Evolutionary conservation across 2,888 invertebrate genomes (phyloP).

Genomic region (Lepeophtheirus nordmannii): DNA sequence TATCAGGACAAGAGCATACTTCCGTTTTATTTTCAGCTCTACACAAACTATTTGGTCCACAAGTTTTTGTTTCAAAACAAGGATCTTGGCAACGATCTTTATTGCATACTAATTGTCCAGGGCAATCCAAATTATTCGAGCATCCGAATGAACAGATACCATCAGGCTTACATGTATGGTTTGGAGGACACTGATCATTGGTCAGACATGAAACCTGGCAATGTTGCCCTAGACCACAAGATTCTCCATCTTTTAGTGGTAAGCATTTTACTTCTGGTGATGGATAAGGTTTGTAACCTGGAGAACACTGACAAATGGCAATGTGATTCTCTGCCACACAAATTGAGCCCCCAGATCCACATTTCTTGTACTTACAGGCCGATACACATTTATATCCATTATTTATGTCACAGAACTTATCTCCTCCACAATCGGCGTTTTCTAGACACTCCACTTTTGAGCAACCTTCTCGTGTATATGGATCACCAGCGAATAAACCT

Average conservation of each 20-base stretch:
- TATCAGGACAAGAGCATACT: conserved; percentile 59
- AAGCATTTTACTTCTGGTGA: conserved; percentile 66
- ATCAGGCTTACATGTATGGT: conserved; percentile 56
- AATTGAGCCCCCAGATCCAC: conserved; percentile 58
- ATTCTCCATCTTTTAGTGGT: conserved; percentile 48
- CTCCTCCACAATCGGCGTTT: conserved; percentile 46
- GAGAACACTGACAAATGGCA: conserved; percentile 63
- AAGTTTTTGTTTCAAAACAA: conserved; percentile 59
- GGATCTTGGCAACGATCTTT: conserved; percentile 71
- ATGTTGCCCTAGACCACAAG: conserved; percentile 61
- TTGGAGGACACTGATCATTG: conserved; percentile 60
- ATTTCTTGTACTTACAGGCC: conserved; percentile 40
- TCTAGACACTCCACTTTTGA: conserved; percentile 26
- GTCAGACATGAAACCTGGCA: conserved; percentile 63
- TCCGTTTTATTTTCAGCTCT: conserved; percentile 58
- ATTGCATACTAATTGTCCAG: conserved; percentile 57
- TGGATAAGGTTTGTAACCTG: conserved; percentile 63
- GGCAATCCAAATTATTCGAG: conserved; percentile 64
- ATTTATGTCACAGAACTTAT: conserved; percentile 63
- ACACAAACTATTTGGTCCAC: conserved; percentile 62
- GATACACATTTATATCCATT: conserved; percentile 68
- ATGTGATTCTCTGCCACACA: conserved; percentile 60
- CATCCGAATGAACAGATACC: conserved; percentile 69
- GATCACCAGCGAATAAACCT: conserved; percentile 70
- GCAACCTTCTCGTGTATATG: conserved; percentile 34